These are phyloP conservation scores for Mesoclemmys tuberculata DNA, from an alignment of 2,113 vertebrate genomes.

Conservation along the genomic window DNA sequence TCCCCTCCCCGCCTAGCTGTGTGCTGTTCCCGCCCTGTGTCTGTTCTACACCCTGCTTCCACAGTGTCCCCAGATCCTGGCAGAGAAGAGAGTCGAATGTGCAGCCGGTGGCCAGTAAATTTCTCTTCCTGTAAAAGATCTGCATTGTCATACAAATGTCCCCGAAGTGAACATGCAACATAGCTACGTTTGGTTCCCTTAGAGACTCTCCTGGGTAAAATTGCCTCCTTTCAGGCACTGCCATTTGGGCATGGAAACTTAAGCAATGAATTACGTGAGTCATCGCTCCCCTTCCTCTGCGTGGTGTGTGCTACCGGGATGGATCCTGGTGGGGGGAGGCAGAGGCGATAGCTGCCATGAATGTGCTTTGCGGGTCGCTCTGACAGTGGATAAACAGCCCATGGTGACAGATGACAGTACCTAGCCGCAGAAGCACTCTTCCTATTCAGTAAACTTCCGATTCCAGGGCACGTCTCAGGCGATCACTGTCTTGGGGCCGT, in stretches of 20 bases:
- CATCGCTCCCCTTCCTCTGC: background rate
- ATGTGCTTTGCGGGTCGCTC: slow-evolving; percentile 58
- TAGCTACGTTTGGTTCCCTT: slow-evolving; percentile 25
- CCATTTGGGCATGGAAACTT: slow-evolving; percentile 9
- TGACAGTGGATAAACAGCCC: background rate
- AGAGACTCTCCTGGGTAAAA: slow-evolving; percentile 7
- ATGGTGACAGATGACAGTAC: slow-evolving; percentile 64
- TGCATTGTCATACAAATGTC: slow-evolving; percentile 27
- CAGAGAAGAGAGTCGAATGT: background rate
- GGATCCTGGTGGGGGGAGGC: slow-evolving; percentile 40
- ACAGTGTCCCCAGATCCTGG: background rate
- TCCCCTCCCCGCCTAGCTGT: background rate
- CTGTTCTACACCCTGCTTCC: background rate
- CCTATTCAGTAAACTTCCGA: slow-evolving; percentile 58
- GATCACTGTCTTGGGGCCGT: slow-evolving; percentile 35
- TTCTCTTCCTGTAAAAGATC: slow-evolving; percentile 25
- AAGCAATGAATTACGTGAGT: slow-evolving; percentile 32
- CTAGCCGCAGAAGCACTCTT: slow-evolving; percentile 65
- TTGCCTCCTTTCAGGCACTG: slow-evolving; percentile 48
- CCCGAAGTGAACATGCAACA: background rate
- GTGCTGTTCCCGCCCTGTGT: background rate
- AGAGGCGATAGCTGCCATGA: slow-evolving; percentile 63
- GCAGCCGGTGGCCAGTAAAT: slow-evolving; percentile 10
- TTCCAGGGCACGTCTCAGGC: slow-evolving; percentile 42
- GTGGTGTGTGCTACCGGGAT: slow-evolving; percentile 17